Evolutionary conservation across 2,113 vertebrate genomes (phyloP), one percentile per base, ranked within the genome.

Genomic region (Delphinus delphis): DNA sequence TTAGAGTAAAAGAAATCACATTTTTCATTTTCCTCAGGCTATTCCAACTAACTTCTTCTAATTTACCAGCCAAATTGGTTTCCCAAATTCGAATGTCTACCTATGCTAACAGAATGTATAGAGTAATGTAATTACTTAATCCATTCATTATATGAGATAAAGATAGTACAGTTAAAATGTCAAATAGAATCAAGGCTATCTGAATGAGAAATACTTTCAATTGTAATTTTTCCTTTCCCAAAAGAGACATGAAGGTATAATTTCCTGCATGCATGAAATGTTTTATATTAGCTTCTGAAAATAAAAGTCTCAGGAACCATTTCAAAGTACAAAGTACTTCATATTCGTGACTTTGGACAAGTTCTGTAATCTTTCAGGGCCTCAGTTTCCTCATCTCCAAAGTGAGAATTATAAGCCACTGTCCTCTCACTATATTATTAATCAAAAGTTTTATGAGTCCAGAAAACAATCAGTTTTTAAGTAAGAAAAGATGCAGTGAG

Each of bases 141-240:
- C 95, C 95, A 96, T 95, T 95, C 70, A 96, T 97, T 97, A 96
- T 68, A 87, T 76, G 80, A 23, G 44, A 90, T 93, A 93, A 95
- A 97, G 97, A 97, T 84, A 95, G 92, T 85, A 88, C 68, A 93
- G 93, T 97, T 93, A 96, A 97, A 97, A 96, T 93, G 96, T 96
- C 89, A 88, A 97, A 97, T 93, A 97, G 44, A 96, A 95, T 93
- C 70, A 90, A 93, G 38, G 38, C 58, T 96, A 62, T 95, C 41
- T 92, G 68, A 81, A 86, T 92, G n/a, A 92, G 74, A 94, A 97
- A 96, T 95, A 95, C 92, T 96, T 97, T 97, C 86, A 83, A 87
- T 50, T 97, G 86, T 62, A 95, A 94, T 91, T 93, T 97, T 97
- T 96, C 28, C 44, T 93, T 88, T 97, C 38, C 93, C 73, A 63